Evolutionary conservation across 2,888 invertebrate species (phyloP).

Genomic region (Cepaea hortensis): DNA sequence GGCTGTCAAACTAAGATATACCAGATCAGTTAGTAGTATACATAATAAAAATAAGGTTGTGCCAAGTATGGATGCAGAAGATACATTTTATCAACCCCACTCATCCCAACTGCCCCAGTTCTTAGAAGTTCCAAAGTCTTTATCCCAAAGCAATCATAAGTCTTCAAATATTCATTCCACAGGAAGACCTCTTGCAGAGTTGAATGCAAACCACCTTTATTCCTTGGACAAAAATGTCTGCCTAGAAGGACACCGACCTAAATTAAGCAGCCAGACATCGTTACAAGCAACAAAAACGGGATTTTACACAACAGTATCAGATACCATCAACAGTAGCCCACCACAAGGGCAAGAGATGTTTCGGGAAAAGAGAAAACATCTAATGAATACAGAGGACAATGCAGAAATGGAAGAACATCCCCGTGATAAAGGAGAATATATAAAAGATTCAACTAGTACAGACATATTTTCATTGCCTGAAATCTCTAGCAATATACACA

Average conservation of each 20-base stretch:
- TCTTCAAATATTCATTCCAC: background rate
- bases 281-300: no score
- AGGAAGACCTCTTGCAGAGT: no score
- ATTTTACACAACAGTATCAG: no score
- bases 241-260: no score
- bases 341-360: no score
- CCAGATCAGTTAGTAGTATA: background rate
- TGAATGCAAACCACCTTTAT: background rate
- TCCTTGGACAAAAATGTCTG: no score
- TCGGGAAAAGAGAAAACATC: no score
- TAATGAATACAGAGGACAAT: no score
- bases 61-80: background rate
- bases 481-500: no score
- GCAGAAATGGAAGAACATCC: background rate
- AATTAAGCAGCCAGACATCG: no score
- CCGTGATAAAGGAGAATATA: background rate
- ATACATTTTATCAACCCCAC: background rate
- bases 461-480: background rate
- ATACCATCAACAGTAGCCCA: no score
- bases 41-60: background rate
- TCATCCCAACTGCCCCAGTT: background rate
- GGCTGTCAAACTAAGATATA: constrained; percentile 5
- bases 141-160: background rate
- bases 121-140: background rate
- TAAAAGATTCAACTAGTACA: background rate